Base-by-base conservation (phyloP, 2,797 vertebrate genomes). In the Tangara arthus region DNA sequence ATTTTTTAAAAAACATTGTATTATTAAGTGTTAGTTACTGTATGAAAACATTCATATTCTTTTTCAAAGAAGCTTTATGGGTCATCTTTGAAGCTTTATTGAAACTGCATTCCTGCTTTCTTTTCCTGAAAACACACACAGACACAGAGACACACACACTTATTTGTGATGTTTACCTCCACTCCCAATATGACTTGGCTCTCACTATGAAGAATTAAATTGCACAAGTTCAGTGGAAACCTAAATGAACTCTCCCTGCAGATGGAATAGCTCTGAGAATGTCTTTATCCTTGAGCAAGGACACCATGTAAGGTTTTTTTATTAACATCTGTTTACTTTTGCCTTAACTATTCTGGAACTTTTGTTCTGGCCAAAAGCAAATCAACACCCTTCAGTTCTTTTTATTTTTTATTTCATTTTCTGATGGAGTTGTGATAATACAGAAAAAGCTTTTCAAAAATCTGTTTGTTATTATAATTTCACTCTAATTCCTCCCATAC, bases 301-400 rank as follows among this genome's bases (percentile, higher is more conserved):
- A 96, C 72, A 82, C 20, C 76, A 81, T 50, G 81, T 82, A 56
- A 28, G 16, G 66, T 79, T 93, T 96, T 96, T 96, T 94, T 87
- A 95, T 95, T 93, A 78, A 77, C 87, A 83, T 93, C 81, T 97
- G 85, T 97, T 97, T 95, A 94, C 87, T 95, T 94, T 96, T 88
- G 78, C 35, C 63, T 96, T 96, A 92, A 95, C 92, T 95, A 89
- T 94, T 96, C 70, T 94, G 85, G 59, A 88, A 94, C 89, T 94
- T 97, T 97, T 84, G 86, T 95, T 97, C 79, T 91, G 60, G 93
- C 72, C 89, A 96, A 97, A 96, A 94, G n/a, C 64, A 93, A 96
- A 95, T 96, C 56, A 91, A 84, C 37, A 21, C 39, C 65, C 93
- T 56, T 86, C 50, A 80, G 27, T 32, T 56, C 20, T 69, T 53